A percentile compares a stretch with the other conserved stretches of the same genome.
Evolutionary conservation across 1,140 invertebrate species (phyloP).

Genomic region (Eupeodes corollae): DNA sequence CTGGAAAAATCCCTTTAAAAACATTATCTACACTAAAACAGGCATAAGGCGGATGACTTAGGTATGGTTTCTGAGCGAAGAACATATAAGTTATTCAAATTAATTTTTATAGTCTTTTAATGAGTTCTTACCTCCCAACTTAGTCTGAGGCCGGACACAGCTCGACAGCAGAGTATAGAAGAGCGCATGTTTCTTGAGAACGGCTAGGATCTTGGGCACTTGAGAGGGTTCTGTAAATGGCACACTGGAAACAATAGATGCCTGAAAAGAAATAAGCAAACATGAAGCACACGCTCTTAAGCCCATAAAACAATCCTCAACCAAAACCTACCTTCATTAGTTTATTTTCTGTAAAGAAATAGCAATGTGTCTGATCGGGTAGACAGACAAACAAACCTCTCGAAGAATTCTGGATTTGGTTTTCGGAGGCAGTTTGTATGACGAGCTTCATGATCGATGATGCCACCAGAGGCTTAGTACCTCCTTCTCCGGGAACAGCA

Average conservation of each 20-base stretch:
- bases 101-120: too few relatives aligned
- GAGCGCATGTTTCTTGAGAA: constrained; percentile 77
- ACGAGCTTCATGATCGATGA: constrained; percentile 21
- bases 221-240: constrained; percentile 90
- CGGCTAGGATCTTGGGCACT: constrained; percentile 76
- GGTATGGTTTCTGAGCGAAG: too few relatives aligned
- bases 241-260: constrained; percentile 68
- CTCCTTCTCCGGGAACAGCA: constrained; percentile 1
- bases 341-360: constrained; percentile 76
- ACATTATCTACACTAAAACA: too few relatives aligned
- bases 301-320: not conserved
- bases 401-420: constrained; percentile 18
- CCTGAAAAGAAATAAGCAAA: constrained; percentile 35
- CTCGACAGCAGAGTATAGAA: constrained; percentile 83
- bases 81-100: too few relatives aligned
- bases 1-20: too few relatives aligned
- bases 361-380: constrained; percentile 87
- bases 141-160: constrained; percentile 68
- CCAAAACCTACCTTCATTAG: constrained; percentile 42
- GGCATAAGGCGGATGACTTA: too few relatives aligned
- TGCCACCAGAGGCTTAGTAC: constrained; percentile 3
- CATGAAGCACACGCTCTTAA: not conserved
- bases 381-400: constrained; percentile 54
- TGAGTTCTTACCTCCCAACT: constrained; percentile 51
- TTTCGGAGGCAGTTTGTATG: constrained; percentile 23